phyloP scores from a whole-genome alignment of 2,113 vertebrate genomes.

The Excalfactoria chinensis region DNA sequence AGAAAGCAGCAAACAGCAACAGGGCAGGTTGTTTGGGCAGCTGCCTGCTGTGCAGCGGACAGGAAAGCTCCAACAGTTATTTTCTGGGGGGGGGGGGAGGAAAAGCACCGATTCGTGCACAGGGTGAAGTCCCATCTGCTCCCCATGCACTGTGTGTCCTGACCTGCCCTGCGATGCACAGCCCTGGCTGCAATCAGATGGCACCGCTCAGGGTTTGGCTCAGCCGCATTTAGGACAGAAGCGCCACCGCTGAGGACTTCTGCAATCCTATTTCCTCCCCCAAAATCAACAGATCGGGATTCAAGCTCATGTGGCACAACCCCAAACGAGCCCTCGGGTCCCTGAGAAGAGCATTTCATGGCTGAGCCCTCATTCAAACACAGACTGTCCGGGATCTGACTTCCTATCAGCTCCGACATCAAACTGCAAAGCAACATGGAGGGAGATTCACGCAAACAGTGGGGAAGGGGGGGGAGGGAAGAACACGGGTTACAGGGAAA shows the following conservation, averaged over 20 bases:
- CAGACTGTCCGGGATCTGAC: fast-evolving
- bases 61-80: neutral
- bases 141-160: no score
- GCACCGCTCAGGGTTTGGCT: fast-evolving
- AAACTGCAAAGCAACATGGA: fast-evolving
- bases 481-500: neutral
- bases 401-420: fast-evolving
- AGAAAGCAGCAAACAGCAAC: neutral
- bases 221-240: neutral
- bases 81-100: no score
- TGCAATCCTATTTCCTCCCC: neutral
- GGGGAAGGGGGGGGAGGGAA: neutral
- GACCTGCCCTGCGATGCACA: fast-evolving
- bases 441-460: neutral
- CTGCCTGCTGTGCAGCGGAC: neutral
- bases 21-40: neutral
- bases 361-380: fast-evolving
- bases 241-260: fast-evolving
- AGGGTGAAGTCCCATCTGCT: neutral
- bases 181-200: no score
- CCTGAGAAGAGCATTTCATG: fast-evolving
- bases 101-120: neutral
- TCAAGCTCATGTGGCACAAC: neutral
- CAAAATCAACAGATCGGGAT: fast-evolving
- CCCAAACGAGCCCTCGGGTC: neutral